A percentile compares a stretch with the other conserved stretches of the same genome.
Evolutionary conservation across 2,888 invertebrate genomes (phyloP).

Genomic region (Chymomyza procnemis): DNA sequence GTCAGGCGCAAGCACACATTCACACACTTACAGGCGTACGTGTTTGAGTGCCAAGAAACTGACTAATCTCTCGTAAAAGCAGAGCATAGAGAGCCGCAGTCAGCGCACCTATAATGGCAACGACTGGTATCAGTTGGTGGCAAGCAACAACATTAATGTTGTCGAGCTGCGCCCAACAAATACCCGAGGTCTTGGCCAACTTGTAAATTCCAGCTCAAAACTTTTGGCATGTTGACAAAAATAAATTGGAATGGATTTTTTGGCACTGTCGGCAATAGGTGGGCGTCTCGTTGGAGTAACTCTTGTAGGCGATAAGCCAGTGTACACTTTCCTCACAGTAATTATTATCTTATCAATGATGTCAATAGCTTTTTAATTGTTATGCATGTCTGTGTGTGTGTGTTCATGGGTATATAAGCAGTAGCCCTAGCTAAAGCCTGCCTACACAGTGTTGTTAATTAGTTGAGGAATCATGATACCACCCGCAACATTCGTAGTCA

Average conservation of each 20-base stretch:
- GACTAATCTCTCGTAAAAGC: slow-evolving; percentile 19
- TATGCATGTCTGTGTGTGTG: background rate
- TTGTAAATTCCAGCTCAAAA: slow-evolving; percentile 19
- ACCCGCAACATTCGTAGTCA: slow-evolving; percentile 47
- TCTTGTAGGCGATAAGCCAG: slow-evolving; percentile 2
- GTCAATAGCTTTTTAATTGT: background rate
- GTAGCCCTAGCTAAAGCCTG: slow-evolving; percentile 1
- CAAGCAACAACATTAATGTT: background rate
- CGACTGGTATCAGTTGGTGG: background rate
- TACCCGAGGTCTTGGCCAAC: slow-evolving; percentile 20
- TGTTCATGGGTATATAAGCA: background rate
- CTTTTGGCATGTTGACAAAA: slow-evolving; percentile 53
- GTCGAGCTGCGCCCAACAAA: background rate
- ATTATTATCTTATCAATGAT: slow-evolving; percentile 35
- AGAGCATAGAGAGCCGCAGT: background rate
- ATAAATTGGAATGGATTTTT: slow-evolving; percentile 24
- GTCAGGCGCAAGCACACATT: slow-evolving; percentile 11
- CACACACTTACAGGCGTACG: slow-evolving; percentile 41
- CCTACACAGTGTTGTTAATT: slow-evolving; percentile 12
- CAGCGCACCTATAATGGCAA: slow-evolving; percentile 3
- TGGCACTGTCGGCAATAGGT: slow-evolving; percentile 22
- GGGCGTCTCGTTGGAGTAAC: slow-evolving; percentile 44
- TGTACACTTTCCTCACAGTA: background rate
- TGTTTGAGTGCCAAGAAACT: slow-evolving; percentile 67
- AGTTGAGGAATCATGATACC: slow-evolving; percentile 28